Evolutionary conservation across 2,797 vertebrate species (phyloP).

Genomic region (Australoheros facetus): DNA sequence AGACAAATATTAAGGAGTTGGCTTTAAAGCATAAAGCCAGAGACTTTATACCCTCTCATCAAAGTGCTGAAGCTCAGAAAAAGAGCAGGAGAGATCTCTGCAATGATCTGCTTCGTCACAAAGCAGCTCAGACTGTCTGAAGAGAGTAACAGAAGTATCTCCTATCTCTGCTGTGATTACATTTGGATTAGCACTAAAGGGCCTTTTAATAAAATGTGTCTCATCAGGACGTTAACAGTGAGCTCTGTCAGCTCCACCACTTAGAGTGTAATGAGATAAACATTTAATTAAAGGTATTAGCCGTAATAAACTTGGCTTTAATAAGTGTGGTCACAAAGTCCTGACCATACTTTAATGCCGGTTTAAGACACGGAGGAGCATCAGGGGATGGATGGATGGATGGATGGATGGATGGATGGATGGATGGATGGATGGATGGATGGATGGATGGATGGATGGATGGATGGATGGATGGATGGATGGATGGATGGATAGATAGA

Average conservation of each 20-base stretch:
- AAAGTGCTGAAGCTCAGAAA: no score
- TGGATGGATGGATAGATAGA: no score
- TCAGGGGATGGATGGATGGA: constrained; percentile 16
- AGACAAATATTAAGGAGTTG: no score
- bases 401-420: no score
- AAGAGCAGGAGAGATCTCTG: no score
- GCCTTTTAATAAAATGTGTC: constrained; percentile 6
- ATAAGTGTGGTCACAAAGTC: constrained; percentile 15
- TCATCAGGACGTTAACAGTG: constrained; percentile 9
- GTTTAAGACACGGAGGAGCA: constrained; percentile 27
- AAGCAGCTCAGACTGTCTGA: constrained; percentile 32
- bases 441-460: no score
- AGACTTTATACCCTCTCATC: no score
- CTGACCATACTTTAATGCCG: constrained; percentile 5
- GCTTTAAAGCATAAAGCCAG: no score
- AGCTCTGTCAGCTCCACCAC: constrained; percentile 3
- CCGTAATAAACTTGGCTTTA: not conserved
- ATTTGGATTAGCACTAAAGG: not conserved
- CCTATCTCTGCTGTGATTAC: not conserved
- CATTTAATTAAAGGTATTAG: constrained; percentile 5
- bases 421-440: no score
- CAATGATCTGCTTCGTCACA: not conserved
- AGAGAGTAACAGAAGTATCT: not conserved
- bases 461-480: no score
- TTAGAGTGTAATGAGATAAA: not conserved